phyloP scores from a whole-genome alignment of 2,888 invertebrate species.

The Salpingus planirostris region DNA sequence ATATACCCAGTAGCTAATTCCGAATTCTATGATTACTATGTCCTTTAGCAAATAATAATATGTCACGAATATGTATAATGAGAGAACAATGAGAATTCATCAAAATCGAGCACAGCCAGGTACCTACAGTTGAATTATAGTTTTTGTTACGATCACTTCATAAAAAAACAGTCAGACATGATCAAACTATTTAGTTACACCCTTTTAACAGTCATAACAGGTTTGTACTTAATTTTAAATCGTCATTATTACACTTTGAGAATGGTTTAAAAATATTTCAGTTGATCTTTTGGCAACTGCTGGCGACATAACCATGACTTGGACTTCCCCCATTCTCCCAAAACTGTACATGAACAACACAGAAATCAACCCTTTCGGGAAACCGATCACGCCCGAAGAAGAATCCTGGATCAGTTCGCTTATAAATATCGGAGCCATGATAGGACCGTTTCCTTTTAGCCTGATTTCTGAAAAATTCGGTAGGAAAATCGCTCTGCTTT shows the following conservation, averaged over 20 bases:
- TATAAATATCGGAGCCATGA: slow-evolving; percentile 39
- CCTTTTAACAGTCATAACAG: slow-evolving; percentile 4
- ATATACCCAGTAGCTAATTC: too few species aligned
- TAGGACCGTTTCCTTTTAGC: slow-evolving; percentile 62
- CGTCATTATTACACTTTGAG: not conserved
- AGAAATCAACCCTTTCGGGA: slow-evolving; percentile 7
- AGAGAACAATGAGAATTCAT: too few species aligned
- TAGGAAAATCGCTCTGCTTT: slow-evolving; percentile 57
- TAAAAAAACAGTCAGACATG: too few species aligned
- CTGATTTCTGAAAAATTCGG: slow-evolving; percentile 55
- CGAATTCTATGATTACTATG: too few species aligned
- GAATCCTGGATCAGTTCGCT: slow-evolving; percentile 11
- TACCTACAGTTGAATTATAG: too few species aligned
- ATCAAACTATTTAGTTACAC: slow-evolving; percentile 1
- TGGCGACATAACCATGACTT: slow-evolving; percentile 8
- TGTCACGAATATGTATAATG: too few species aligned
- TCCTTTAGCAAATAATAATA: too few species aligned
- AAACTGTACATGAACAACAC: slow-evolving; percentile 9
- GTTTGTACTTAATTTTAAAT: slow-evolving; percentile 1
- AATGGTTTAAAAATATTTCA: slow-evolving; percentile 5
- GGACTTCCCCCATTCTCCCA: slow-evolving; percentile 11
- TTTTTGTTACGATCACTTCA: too few species aligned
- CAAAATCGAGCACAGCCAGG: too few species aligned
- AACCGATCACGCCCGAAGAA: slow-evolving; percentile 7
- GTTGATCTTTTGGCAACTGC: slow-evolving; percentile 8